Conservation (phyloP, 1,140 invertebrate species). For the Oncopodura yosiiana region DNA sequence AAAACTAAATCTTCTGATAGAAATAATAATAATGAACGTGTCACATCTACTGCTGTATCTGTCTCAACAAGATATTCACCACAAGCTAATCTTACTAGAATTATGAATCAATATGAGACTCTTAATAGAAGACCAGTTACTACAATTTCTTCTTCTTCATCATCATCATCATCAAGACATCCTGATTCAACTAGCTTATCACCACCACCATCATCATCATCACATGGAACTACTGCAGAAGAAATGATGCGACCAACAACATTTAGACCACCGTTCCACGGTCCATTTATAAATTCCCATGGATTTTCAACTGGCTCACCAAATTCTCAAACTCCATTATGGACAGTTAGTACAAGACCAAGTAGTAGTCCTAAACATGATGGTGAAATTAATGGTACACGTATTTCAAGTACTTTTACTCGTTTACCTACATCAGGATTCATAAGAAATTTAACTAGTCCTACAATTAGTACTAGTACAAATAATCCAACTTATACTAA, state of each 20-base stretch:
- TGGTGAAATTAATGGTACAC: neutral
- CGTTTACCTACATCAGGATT: too few species aligned
- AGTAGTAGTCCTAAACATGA: neutral
- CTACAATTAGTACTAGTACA: too few species aligned
- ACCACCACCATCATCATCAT: neutral
- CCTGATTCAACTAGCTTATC: neutral
- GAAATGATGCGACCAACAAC: constrained; percentile 12
- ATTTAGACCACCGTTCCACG: constrained; percentile 12
- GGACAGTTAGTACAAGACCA: neutral
- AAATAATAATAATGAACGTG: neutral
- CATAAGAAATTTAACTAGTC: too few species aligned
- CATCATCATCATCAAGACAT: neutral
- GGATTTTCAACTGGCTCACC: constrained; percentile 10
- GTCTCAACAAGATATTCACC: constrained; percentile 6
- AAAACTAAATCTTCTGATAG: neutral
- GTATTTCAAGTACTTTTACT: neutral
- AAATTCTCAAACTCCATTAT: neutral
- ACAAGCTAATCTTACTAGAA: constrained; percentile 10
- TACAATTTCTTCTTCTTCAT: neutral
- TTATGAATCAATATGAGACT: constrained; percentile 8
- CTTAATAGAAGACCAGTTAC: constrained; percentile 3
- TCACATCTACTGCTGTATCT: neutral
- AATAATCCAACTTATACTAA: neutral
- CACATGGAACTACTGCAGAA: neutral
- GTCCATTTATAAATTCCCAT: constrained; percentile 8